Base-by-base conservation (phyloP, 1,140 invertebrate genomes). In the Danaus plexippus region DNA sequence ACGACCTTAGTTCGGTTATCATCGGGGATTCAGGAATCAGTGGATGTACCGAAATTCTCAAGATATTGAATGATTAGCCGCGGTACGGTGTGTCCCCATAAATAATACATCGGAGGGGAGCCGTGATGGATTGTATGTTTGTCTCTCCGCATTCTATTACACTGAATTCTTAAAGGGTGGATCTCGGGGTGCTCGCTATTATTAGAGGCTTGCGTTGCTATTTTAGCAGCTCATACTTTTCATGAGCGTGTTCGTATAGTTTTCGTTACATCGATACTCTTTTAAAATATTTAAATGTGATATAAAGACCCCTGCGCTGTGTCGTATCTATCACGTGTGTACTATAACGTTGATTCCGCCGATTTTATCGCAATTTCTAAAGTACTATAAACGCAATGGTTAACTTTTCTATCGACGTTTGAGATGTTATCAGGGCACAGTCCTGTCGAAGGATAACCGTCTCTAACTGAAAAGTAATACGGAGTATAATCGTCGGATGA, bases 61-160 rank as follows among this genome's bases (percentile, higher is more conserved):
- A 84, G 80, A 84, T 83, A 84, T 83, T 83, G 80, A 84, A 84
- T 84, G 83, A 84, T 86, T 84, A 86, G 83, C 80, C 75, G 69
- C 70, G 77, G 77, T 83, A 70, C 73, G 77, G 74, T 74, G 80
- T 85, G 80, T 80, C 79, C 75, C 80, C 72, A 86, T 86, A 86
- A 86, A 86, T 86, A 86, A 86, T 84, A 86, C 80, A 86, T 86
- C 69, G 78, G 66, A 75, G 74, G 82, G 77, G 73, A 64, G 63
- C 54, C 62, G 76, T 86, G 82, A 86, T 86, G 80, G 82, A 86
- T 86, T 74, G 82, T 82, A 66, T 82, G 80, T 78, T 80, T 85
- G 77, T 81, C 80, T 75, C 77, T 80, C 73, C 75, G 77, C 71
- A 77, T 85, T 83, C 80, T 85, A 84, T 83, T 84, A 82, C 77